A percentile compares a stretch with the other conserved stretches of the same genome.
phyloP scores from a whole-genome alignment of 2,888 invertebrate genomes.

The Slavum lentiscoides region DNA sequence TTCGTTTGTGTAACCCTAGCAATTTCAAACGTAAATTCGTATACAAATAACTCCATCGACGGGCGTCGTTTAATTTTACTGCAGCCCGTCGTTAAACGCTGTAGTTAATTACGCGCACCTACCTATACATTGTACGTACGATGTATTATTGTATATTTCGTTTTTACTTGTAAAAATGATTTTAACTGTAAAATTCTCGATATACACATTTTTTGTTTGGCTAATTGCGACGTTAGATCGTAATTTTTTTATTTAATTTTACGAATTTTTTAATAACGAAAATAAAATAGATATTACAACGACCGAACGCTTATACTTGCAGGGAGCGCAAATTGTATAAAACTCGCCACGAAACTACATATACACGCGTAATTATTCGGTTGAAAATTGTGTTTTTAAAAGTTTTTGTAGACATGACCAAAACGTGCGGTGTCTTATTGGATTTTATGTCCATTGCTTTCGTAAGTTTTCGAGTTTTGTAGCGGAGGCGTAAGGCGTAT shows the following conservation, averaged over 20 bases:
- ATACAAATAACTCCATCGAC: too few relatives aligned
- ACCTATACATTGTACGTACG: too few relatives aligned
- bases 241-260: slow-evolving; percentile 8
- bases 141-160: too few relatives aligned
- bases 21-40: too few relatives aligned
- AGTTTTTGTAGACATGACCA: background rate
- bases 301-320: background rate
- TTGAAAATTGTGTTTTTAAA: slow-evolving; percentile 29
- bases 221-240: background rate
- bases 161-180: background rate
- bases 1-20: too few relatives aligned
- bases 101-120: too few relatives aligned
- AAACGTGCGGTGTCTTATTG: slow-evolving; percentile 15
- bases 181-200: background rate
- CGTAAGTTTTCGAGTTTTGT: slow-evolving; percentile 16
- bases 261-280: slow-evolving; percentile 12
- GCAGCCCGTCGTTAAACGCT: too few relatives aligned
- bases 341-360: slow-evolving; percentile 5
- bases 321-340: slow-evolving; percentile 15
- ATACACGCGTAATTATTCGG: background rate
- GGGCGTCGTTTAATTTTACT: too few relatives aligned
- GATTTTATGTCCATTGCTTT: slow-evolving; percentile 28
- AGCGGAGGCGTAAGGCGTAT: background rate
- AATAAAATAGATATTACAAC: background rate
- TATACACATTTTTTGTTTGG: too few relatives aligned